Evolutionary conservation across 2,113 vertebrate species (phyloP).

Genomic region (Zosterops pallidus): DNA sequence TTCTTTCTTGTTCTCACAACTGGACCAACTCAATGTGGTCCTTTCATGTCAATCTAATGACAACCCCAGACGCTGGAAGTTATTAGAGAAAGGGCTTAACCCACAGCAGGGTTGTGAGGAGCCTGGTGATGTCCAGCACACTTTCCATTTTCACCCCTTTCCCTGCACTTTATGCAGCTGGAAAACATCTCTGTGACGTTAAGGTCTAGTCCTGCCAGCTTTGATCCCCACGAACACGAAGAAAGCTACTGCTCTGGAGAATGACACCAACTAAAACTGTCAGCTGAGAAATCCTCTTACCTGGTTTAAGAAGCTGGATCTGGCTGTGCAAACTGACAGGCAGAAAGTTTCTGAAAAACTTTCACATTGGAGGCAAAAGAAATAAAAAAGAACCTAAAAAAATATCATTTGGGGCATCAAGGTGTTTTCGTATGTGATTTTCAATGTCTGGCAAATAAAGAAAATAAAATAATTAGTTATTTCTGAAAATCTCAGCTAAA

Average conservation of each 20-base stretch:
- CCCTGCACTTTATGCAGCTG: background rate
- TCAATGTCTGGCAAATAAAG: background rate
- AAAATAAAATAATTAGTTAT: background rate
- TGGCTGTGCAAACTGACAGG: background rate
- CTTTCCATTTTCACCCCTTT: background rate
- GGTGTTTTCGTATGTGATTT: background rate
- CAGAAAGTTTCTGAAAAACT: background rate
- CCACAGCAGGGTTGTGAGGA: background rate
- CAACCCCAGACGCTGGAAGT: background rate
- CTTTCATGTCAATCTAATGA: too few relatives aligned
- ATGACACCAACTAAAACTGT: background rate
- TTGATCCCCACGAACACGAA: background rate
- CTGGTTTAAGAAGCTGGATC: background rate
- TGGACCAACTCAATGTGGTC: too few relatives aligned
- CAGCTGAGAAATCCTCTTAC: background rate
- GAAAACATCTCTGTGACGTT: background rate
- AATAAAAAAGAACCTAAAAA: background rate
- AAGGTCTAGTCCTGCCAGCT: background rate
- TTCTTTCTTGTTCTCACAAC: too few relatives aligned
- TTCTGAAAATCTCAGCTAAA: background rate
- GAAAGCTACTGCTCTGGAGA: background rate
- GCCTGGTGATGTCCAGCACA: background rate
- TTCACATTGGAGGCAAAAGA: background rate
- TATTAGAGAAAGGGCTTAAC: background rate
- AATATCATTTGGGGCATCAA: rapidly evolving